Conservation (phyloP, 2,113 vertebrate genomes). For the Oreochromis tanganicae region DNA sequence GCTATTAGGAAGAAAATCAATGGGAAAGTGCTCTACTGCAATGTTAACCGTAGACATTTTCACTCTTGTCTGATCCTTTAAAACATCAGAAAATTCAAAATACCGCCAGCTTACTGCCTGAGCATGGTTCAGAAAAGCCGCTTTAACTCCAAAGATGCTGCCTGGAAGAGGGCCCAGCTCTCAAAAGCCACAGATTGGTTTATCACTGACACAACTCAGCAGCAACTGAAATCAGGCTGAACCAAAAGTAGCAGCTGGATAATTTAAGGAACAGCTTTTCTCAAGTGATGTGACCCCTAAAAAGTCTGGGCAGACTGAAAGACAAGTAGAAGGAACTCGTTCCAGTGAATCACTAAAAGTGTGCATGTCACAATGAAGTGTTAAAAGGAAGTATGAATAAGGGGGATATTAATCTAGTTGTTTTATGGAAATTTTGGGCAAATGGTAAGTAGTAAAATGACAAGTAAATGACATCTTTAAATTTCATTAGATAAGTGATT, state of each 20-base stretch:
- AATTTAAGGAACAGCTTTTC: slow-evolving; percentile 2
- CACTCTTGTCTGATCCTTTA: not conserved
- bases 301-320: not conserved
- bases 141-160: not conserved
- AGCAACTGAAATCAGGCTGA: slow-evolving; percentile 7
- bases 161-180: slow-evolving; percentile 1
- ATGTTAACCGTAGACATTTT: not conserved
- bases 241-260: slow-evolving; percentile 13
- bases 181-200: slow-evolving; percentile 8
- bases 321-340: not conserved
- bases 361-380: not conserved
- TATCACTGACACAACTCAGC: not conserved
- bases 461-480: not conserved
- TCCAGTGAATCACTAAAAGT: not conserved
- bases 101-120: not conserved
- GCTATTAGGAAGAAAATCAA: not conserved
- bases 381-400: not conserved
- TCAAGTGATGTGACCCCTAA: slow-evolving; percentile 9
- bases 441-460: not conserved
- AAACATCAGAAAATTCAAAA: not conserved
- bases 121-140: not conserved
- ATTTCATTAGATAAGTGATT: not conserved
- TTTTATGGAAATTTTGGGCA: not conserved
- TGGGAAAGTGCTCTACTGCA: not conserved
- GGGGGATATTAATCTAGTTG: not conserved